Percentiles rank a stretch among this genome's conserved stretches.
phyloP scores from a whole-genome alignment of 2,113 vertebrate species.

The Strigops habroptila region DNA sequence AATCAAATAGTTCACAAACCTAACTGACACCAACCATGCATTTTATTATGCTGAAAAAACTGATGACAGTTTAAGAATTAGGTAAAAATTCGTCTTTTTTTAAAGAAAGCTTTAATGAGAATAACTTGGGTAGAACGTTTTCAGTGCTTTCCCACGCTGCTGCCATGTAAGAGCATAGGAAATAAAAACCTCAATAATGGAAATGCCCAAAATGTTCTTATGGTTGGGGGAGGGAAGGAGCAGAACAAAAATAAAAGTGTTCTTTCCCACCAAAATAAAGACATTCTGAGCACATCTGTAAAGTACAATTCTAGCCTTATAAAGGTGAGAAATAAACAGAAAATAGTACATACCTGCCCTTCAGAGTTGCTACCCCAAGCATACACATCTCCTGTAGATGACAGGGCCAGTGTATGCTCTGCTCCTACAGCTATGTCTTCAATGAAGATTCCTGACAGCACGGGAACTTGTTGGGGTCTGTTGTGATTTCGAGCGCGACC shows the following conservation, averaged over 20 bases:
- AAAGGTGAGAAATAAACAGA: background rate
- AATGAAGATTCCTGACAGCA: constrained; percentile 76
- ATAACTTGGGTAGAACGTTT: background rate
- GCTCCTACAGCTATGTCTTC: constrained; percentile 83
- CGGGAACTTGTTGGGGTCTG: constrained; percentile 79
- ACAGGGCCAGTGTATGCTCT: constrained; percentile 79
- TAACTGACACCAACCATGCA: background rate
- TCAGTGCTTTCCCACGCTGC: background rate
- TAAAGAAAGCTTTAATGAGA: background rate
- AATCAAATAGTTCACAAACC: background rate
- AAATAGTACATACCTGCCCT: constrained; percentile 72
- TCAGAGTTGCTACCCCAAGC: constrained; percentile 87
- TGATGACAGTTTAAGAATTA: background rate
- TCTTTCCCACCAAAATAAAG: background rate
- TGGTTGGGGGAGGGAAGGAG: no score
- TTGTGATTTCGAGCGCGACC: constrained; percentile 85
- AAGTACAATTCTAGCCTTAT: no score
- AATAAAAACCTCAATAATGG: background rate
- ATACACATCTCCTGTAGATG: constrained; percentile 79
- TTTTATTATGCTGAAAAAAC: background rate
- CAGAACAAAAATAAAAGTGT: background rate
- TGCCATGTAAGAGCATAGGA: background rate
- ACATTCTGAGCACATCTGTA: no score
- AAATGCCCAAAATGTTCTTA: background rate
- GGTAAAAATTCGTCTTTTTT: background rate